Evolutionary conservation across 2,797 vertebrate species (phyloP), one percentile per base, ranked within the genome.

Genomic region (Apodemus agrarius): DNA sequence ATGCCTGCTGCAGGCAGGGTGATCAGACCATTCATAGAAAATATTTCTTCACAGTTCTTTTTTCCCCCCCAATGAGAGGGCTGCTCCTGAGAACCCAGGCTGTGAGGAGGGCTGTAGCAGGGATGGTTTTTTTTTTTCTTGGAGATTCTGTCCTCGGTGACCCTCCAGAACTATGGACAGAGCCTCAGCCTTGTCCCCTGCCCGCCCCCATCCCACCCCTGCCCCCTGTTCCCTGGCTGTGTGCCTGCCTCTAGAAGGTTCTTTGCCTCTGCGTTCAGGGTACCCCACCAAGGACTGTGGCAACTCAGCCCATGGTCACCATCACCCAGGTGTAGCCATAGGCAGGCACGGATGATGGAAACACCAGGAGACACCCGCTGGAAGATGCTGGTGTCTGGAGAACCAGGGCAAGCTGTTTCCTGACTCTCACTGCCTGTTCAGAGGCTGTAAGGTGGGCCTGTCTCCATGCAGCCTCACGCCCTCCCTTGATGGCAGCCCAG

Each of bases 11-110:
- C 74, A 46, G 83, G 26, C 54, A 54, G 89, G 54, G 43, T 17
- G 34, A 29, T 12, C 78, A 59, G 88, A 34, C 86, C 94, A 96
- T 97, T 97, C 95, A 96, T 37, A 92, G 93, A 95, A 93, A 95
- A 82, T 1, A 19, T 21, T 49, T 40, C 75, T 83, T 40, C 46
- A 0, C 9, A 65, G 63, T 61, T 19, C 9, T 34, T 21, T 16
- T 59, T 40, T 80, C 82, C 54, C 19, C 72, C 52, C 52, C 52
- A 52, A 52, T 52, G 34, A 90, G 65, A 76, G 40, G 79, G 79
- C 31, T 34, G 69, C 59, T 40, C 46, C n/a, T 0, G 7, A 80
- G 65, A 89, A 26, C 34, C 29, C 76, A 74, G 75, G 49, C 19
- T 7, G 2, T 6, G 46, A 29, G 61, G 59, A 46, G 22, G 54